A percentile compares a stretch with the other conserved stretches of the same genome.
Evolutionary conservation across 2,888 invertebrate species (phyloP).

Genomic region (Magallana nippona): DNA sequence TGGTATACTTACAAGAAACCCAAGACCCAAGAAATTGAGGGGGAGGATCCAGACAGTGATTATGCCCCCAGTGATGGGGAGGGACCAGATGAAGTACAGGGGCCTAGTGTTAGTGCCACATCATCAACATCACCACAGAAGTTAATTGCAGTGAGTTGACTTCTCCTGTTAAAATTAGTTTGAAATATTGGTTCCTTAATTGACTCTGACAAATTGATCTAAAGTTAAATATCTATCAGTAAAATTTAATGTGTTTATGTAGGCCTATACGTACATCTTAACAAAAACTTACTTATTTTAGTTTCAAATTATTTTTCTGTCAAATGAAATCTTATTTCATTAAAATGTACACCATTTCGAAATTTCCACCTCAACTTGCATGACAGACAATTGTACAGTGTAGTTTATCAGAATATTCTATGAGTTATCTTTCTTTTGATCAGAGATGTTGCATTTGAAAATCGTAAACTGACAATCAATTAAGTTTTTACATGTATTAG

Average conservation of each 20-base stretch:
- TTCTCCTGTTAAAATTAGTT: not conserved
- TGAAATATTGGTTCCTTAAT: too few species aligned
- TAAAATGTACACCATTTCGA: too few species aligned
- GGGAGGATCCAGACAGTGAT: constrained; percentile 69
- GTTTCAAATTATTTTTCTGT: too few species aligned
- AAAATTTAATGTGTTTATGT: not conserved
- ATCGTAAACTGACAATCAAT: too few species aligned
- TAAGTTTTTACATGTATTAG: too few species aligned
- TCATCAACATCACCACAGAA: constrained; percentile 61
- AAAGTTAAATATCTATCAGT: not conserved
- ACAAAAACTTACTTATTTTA: not conserved
- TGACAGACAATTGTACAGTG: too few species aligned
- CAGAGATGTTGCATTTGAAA: too few species aligned
- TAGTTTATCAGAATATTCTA: too few species aligned
- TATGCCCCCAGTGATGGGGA: constrained; percentile 73
- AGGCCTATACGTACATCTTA: not conserved
- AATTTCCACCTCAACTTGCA: too few species aligned
- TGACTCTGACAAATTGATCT: not conserved
- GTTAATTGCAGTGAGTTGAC: constrained; percentile 61
- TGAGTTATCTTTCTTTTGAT: too few species aligned
- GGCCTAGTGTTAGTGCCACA: constrained; percentile 51
- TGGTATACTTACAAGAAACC: constrained; percentile 50
- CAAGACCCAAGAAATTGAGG: constrained; percentile 47
- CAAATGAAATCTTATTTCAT: too few species aligned
- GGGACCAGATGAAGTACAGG: constrained; percentile 35